Conservation (phyloP, 2,113 vertebrate species). For the Anser brachyrhynchus region DNA sequence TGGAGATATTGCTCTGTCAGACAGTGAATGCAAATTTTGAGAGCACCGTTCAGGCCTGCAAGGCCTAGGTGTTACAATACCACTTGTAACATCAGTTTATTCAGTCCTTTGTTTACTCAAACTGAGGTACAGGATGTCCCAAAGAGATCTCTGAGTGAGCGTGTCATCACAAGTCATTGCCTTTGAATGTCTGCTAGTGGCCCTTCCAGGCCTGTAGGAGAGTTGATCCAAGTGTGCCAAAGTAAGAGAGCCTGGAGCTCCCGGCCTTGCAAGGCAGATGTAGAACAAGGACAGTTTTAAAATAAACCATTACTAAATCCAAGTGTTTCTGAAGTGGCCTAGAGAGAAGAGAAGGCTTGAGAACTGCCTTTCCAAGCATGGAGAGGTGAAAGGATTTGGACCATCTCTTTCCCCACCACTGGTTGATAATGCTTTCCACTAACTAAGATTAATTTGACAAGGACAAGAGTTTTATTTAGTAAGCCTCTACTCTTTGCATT, state of each 20-base stretch:
- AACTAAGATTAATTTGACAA: neutral
- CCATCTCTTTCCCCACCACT: neutral
- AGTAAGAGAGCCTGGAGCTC: neutral
- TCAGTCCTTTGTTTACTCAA: neutral
- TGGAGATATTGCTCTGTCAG: neutral
- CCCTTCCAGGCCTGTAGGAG: neutral
- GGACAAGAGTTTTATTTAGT: neutral
- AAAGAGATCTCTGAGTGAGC: neutral
- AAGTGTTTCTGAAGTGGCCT: neutral
- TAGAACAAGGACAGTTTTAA: neutral
- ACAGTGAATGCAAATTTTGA: neutral
- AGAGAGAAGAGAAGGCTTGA: neutral
- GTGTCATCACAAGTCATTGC: neutral
- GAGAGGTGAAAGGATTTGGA: neutral
- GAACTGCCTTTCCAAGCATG: neutral
- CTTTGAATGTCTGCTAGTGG: neutral
- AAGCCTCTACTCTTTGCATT: neutral
- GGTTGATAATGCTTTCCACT: neutral
- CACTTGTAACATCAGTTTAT: neutral
- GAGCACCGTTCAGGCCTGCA: rapidly evolving
- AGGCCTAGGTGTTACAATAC: neutral
- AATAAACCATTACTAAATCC: neutral
- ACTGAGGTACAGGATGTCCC: neutral
- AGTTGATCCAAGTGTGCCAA: neutral
- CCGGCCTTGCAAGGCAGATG: neutral